Evolutionary conservation across 2,888 invertebrate species (phyloP).

Genomic region (Nemoura dubitans): DNA sequence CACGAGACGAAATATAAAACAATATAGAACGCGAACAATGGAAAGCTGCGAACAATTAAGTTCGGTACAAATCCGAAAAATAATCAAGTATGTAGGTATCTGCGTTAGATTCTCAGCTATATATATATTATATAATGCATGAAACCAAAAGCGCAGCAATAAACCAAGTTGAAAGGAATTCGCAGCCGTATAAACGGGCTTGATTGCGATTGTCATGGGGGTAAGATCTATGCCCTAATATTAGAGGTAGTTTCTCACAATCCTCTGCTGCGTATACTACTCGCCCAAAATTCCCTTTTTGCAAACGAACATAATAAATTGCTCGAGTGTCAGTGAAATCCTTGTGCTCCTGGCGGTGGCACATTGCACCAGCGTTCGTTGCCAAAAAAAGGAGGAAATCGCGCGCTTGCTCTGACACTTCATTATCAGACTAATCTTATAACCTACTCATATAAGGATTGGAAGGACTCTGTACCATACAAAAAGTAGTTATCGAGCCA

Average conservation of each 20-base stretch:
- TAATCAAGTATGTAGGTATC: background rate
- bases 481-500: constrained; percentile 13
- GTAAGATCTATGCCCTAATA: constrained; percentile 29
- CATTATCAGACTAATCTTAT: constrained; percentile 28
- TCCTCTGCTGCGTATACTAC: constrained; percentile 12
- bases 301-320: constrained; percentile 33
- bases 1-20: background rate
- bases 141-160: background rate
- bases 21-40: background rate
- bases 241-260: constrained; percentile 33
- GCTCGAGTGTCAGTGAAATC: constrained; percentile 16
- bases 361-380: background rate
- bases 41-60: background rate
- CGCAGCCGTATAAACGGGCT: background rate
- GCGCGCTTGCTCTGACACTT: background rate
- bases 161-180: background rate
- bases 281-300: constrained; percentile 27
- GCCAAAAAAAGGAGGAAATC: constrained; percentile 31
- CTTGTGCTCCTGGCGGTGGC: constrained; percentile 1
- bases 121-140: too few species aligned
- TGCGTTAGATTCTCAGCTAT: background rate
- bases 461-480: background rate
- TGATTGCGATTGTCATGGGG: constrained; percentile 9
- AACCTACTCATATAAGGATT: constrained; percentile 21
- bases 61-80: background rate